phyloP scores from a whole-genome alignment of 2,888 invertebrate genomes.

The Drosophila robusta region DNA sequence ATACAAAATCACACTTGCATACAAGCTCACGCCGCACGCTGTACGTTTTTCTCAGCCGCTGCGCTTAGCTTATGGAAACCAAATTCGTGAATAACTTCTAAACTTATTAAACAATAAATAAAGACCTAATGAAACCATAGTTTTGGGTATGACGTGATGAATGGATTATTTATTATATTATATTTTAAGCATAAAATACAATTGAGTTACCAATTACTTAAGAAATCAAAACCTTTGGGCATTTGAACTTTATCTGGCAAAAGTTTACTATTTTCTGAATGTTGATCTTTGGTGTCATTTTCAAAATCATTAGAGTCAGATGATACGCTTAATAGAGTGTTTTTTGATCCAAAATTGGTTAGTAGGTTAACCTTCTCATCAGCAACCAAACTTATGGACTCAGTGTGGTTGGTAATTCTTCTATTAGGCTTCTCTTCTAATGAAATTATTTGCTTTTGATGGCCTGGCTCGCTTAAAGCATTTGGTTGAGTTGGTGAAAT shows the following conservation, averaged over 20 bases:
- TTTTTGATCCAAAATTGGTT: constrained; percentile 36
- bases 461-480: neutral
- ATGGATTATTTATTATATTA: constrained; percentile 1
- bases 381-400: constrained; percentile 8
- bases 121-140: neutral
- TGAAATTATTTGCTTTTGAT: constrained; percentile 15
- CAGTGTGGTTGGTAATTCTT: neutral
- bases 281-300: constrained; percentile 45
- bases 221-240: constrained; percentile 67
- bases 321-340: constrained; percentile 27
- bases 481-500: constrained; percentile 9
- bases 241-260: constrained; percentile 54
- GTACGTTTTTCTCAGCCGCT: no score
- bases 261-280: constrained; percentile 48
- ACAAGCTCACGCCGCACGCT: no score
- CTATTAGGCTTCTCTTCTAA: neutral
- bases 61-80: no score
- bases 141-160: constrained; percentile 18
- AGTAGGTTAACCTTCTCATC: constrained; percentile 30
- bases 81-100: no score
- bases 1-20: no score
- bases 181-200: constrained; percentile 1
- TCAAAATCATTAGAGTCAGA: constrained; percentile 58
- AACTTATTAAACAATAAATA: neutral
- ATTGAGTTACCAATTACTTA: constrained; percentile 51